phyloP scores from a whole-genome alignment of 2,888 invertebrate species.

The Mythimna ferrago region DNA sequence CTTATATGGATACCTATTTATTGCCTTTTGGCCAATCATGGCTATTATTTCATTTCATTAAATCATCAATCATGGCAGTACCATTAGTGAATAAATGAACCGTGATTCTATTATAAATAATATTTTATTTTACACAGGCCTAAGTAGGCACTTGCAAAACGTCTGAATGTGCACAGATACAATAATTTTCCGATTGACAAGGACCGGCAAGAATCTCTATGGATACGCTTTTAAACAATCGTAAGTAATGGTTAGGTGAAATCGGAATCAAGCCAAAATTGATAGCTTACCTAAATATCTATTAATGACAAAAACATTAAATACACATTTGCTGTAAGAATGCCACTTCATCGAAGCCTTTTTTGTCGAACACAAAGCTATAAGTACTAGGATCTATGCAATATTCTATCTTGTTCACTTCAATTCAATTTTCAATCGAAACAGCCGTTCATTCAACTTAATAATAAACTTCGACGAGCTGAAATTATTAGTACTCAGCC shows the following conservation, averaged over 20 bases:
- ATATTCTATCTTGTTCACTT: background rate
- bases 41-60: background rate
- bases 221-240: too few relatives aligned
- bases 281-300: background rate
- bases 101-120: background rate
- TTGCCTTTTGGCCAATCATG: background rate
- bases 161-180: too few relatives aligned
- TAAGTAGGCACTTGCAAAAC: too few relatives aligned
- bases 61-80: background rate
- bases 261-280: too few relatives aligned
- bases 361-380: background rate
- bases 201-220: too few relatives aligned
- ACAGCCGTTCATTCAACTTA: background rate
- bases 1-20: background rate
- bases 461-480: too few relatives aligned
- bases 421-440: background rate
- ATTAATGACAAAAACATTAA: background rate
- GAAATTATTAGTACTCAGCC: too few relatives aligned
- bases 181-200: too few relatives aligned
- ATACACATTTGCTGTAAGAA: too few relatives aligned
- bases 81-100: background rate
- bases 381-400: background rate
- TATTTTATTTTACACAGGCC: too few relatives aligned
- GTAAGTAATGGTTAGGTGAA: too few relatives aligned
- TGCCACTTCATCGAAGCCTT: too few relatives aligned